Base-by-base conservation (phyloP, 2,888 invertebrate species). In the Apoda limacodes region DNA sequence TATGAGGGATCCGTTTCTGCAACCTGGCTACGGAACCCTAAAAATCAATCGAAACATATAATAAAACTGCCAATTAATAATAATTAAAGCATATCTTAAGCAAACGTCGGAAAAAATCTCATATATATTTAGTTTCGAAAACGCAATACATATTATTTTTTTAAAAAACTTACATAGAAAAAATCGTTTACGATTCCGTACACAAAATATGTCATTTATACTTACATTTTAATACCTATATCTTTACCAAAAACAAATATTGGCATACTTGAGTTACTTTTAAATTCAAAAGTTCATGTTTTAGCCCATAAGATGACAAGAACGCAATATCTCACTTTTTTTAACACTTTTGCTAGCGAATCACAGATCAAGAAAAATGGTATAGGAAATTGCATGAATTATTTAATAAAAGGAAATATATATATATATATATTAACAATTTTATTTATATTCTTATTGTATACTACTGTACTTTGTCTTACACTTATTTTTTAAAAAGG, bases 151-250 rank as follows among this genome's bases (percentile, higher is more conserved):
- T 46, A 42, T 45, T 45, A 45, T 47, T 46, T 42, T 50, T 44
- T 43, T 45, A 50, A 41, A 50, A 45, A 31, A 49, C 49, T 48
- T 43, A n/a, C n/a, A n/a, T n/a, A n/a, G n/a, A n/a, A n/a, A n/a
- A n/a, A n/a, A n/a, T n/a, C n/a, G n/a, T n/a, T 46, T 48, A 53
- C 45, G 45, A 43, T 50, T 56, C 56, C 67, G 63, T 74, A 75
- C 68, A 74, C 71, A 76, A 75, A 76, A 74, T 76, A 76, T 75
- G 72, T 75, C 69, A 69, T 74, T 74, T 63, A 59, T 59, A 50
- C 57, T 63, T 67, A 66, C 40, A n/a, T n/a, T n/a, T n/a, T n/a
- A n/a, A n/a, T n/a, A n/a, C n/a, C n/a, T n/a, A n/a, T n/a, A n/a
- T n/a, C n/a, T n/a, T n/a, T n/a, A n/a, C n/a, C n/a, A n/a, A n/a